These are phyloP conservation scores for Coreius guichenoti DNA, from an alignment of 2,797 vertebrate species.

Conservation along the genomic window DNA sequence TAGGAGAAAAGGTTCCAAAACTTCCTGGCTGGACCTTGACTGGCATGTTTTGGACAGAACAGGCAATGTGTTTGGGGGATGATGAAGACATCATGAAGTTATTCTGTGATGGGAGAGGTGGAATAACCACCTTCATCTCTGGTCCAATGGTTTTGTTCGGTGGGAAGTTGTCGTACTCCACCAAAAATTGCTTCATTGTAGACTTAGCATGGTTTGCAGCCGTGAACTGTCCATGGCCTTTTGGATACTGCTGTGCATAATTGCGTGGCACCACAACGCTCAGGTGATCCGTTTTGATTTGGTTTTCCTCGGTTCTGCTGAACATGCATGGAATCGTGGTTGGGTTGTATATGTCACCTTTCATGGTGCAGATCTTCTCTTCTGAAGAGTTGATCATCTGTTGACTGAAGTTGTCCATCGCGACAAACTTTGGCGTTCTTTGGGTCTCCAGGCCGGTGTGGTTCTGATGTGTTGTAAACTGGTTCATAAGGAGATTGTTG, in stretches of 20 bases:
- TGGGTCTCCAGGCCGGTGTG: conserved; percentile 63
- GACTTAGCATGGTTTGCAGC: conserved; percentile 35
- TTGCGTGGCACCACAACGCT: conserved; percentile 64
- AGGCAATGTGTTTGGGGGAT: conserved; percentile 61
- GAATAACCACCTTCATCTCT: conserved; percentile 80
- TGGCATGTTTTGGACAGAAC: conserved; percentile 64
- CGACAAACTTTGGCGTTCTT: conserved; percentile 62
- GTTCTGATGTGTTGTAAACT: conserved; percentile 67
- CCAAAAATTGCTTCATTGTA: conserved; percentile 66
- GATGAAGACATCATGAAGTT: conserved; percentile 70
- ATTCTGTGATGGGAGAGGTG: conserved; percentile 70
- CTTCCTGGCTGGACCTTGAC: conserved; percentile 48
- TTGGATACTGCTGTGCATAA: conserved; percentile 68
- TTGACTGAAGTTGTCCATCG: conserved; percentile 65
- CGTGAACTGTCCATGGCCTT: conserved; percentile 57
- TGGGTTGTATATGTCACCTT: conserved; percentile 62
- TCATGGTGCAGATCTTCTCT: conserved; percentile 57
- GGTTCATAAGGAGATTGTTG: conserved; percentile 53
- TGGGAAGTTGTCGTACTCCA: conserved; percentile 82
- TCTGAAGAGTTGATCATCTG: conserved; percentile 58
- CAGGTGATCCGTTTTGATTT: conserved; percentile 61
- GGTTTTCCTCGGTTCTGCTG: conserved; percentile 59
- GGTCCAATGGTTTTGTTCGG: conserved; percentile 81
- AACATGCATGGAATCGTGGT: conserved; percentile 66
- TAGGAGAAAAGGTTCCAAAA: conserved; percentile 77